Base-by-base conservation (phyloP, 92 coral and sea anemone species). In the Palythoa heliodiscus region DNA sequence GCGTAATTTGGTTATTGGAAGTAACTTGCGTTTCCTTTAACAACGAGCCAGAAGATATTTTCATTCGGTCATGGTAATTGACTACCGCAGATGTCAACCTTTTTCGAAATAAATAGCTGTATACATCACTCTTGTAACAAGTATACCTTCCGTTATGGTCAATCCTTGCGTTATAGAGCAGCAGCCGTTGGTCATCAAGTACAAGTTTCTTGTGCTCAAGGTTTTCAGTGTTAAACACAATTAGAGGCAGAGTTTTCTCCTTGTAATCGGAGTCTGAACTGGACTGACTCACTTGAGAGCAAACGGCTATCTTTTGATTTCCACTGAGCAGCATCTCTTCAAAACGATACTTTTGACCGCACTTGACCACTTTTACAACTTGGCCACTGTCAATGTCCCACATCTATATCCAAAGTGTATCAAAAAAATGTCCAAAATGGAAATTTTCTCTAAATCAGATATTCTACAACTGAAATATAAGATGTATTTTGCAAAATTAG, bases 361-460 rank as follows among this genome's bases (percentile, higher is more conserved):
- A 90, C 81, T 96, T 96, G 75, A 91, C 80, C 77, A 94, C 83
- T 24, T 91, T 88, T 24, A 92, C 87, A 17, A 93, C 97, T 80
- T 90, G 90, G 43, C 99, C 98, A 22, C 88, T 89, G 71, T 88
- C 89, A 73, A 94, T 86, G 79, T 94, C 88, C 99, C 99, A 96
- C 48, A 96, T 86, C 84, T 79, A 66, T 14, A 29, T 29, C 1
- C 35, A 29, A 1, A 1, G 35, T 29, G 35, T 29, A 29, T 29
- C n/a, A 29, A 29, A 29, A 29, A 29, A 29, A 29, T 29, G 35
- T 29, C 35, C 35, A 0, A 29, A 29, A 29, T 29, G 35, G 35
- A 29, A 29, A 0, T 0, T 29, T 29, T 29, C 35, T 29, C 35
- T 29, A 29, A 29, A 29, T 29, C 35, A 29, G 35, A 29, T 29